Base-by-base conservation (phyloP, 2,797 vertebrate genomes). In the Heterohyrax brucei region DNA sequence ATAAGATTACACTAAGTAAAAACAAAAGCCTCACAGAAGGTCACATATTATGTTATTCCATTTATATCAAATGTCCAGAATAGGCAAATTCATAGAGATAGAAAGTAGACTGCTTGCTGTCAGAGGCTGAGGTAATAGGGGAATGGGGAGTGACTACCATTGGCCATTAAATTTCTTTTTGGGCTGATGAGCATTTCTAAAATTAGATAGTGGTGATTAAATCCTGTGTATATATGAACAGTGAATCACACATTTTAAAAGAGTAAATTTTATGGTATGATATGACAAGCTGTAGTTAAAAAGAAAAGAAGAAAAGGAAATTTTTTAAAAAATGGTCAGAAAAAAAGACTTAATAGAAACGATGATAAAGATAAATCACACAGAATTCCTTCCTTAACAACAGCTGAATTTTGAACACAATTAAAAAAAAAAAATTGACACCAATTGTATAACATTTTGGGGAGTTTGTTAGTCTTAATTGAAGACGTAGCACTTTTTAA, bases 401-500 rank as follows among this genome's bases (percentile, higher is more conserved):
- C 2, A 2, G 85, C 53, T 64, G 9, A 92, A 61, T 70, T 93
- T 89, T 82, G 78, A 78, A 92, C 24, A 91, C 28, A 93, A 64
- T 24, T 89, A 5, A 62, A 5, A 68, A 62, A 5, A 68, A 89
- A 87, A 84, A 56, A 56, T 13, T 56, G 18, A 13, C 12, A 56
- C 4, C 53, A 56, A 13, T 16, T 56, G 48, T 61, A 59, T 61
- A 61, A 26, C 84, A 79, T 33, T 81, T 76, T 79, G 18, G 8
- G 39, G 39, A 39, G 39, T 39, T 39, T 39, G 39, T 39, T 39
- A 39, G 39, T 39, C 39, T 39, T 39, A 39, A 39, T 39, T 39
- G 39, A 81, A 72, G 19, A 94, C 73, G 80, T 44, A 24, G 53
- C 72, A 19, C 19, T n/a, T 76, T 86, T 81, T 66, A 50, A 94